phyloP scores from a whole-genome alignment of 2,888 invertebrate species.

The Thecophora atra region DNA sequence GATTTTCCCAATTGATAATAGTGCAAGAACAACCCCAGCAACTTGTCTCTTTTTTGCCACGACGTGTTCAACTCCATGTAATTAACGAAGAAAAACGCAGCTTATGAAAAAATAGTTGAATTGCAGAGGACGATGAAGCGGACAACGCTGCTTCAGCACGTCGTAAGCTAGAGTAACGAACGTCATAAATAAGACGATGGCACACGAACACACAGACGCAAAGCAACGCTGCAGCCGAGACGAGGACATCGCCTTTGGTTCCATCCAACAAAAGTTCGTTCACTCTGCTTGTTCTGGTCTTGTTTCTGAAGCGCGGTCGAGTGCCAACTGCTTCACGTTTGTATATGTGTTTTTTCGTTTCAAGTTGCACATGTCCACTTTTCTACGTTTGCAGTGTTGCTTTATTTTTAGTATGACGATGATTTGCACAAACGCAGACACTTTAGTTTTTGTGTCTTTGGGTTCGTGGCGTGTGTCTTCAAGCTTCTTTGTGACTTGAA shows the following conservation, averaged over 20 bases:
- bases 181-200: background rate
- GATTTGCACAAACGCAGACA: background rate
- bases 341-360: background rate
- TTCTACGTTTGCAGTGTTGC: no score
- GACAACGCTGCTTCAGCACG: background rate
- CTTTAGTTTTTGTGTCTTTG: background rate
- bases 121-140: no score
- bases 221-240: no score
- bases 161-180: background rate
- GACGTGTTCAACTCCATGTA: no score
- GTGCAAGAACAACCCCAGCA: no score
- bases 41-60: no score
- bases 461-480: background rate
- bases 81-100: no score
- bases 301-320: background rate
- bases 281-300: conserved; percentile 14
- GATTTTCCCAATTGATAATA: no score
- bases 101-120: no score
- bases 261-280: conserved; percentile 29
- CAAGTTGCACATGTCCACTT: background rate
- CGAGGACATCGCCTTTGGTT: background rate
- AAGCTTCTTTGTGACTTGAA: conserved; percentile 17
- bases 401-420: background rate
- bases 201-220: background rate
- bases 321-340: conserved; percentile 9